Evolutionary conservation across 2,888 invertebrate genomes (phyloP), one percentile per base, ranked within the genome.

Genomic region (Hemithea aestivaria): DNA sequence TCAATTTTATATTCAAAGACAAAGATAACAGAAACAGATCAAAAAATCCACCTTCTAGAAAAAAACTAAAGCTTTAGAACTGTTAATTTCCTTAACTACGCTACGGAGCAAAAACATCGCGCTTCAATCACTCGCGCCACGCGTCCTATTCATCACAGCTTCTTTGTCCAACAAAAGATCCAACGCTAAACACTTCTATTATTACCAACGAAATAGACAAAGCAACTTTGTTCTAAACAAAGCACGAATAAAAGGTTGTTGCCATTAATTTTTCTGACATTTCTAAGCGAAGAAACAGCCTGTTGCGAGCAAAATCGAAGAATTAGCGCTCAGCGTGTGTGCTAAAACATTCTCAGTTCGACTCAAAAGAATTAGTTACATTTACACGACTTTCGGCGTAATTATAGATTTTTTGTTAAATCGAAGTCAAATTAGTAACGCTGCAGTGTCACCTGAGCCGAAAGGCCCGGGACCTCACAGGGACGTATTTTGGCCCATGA

Each of bases 141-240:
- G 80, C 75, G 77, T 69, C 66, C 76, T 66, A 80, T 82, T 80
- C 79, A 80, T 66, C 62, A 66, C 56, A 54, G 40, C 48, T 62
- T 66, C 60, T 71, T 81, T 81, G 79, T 79, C 56, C 56, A 69
- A 85, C 83, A 87, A 87, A 81, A 75, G 81, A 62, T 58, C 51
- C 75, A 82, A 83, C 75, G 76, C 72, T 87, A 84, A 85, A 87
- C 87, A 85, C 74, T 73, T 72, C 81, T 72, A 85, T 87, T 87
- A 85, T 87, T 74, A 66, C 72, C 56, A 71, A 56, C 60, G 66
- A 73, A 81, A 77, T 76, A 84, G 83, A 85, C 83, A 85, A 87
- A 82, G 79, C 60, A 68, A 75, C 75, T 73, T 72, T 71, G 72
- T 77, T 62, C 69, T 58, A 85, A 70, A 85, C 85, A 87, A 85